Evolutionary conservation across 2,797 vertebrate species (phyloP).

Genomic region (Peromyscus nudipes): DNA sequence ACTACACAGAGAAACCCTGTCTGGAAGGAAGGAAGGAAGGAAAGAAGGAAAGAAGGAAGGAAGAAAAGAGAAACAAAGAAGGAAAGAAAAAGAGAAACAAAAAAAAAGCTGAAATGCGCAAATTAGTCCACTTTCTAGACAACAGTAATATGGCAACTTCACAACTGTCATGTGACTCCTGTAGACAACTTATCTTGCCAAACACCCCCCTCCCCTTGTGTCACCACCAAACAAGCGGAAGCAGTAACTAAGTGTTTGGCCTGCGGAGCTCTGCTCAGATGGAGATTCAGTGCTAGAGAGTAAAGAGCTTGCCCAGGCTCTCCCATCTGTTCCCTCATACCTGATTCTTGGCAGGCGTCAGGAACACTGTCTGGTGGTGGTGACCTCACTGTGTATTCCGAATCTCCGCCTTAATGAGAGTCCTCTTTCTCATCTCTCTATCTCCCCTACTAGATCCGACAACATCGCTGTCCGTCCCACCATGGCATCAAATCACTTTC

Average conservation of each 20-base stretch:
- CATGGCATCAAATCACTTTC: slow-evolving; percentile 35
- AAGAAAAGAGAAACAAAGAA: too few species aligned
- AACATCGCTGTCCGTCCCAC: fast-evolving
- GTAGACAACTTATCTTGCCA: not conserved
- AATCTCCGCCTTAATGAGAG: not conserved
- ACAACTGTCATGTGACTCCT: not conserved
- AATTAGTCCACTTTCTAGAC: not conserved
- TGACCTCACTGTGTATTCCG: not conserved
- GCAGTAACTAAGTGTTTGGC: not conserved
- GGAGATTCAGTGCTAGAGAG: not conserved
- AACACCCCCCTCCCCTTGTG: not conserved
- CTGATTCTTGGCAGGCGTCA: not conserved
- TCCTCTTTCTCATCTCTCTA: not conserved
- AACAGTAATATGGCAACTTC: not conserved
- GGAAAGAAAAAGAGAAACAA: not conserved
- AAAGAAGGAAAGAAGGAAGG: not conserved
- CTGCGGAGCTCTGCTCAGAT: not conserved
- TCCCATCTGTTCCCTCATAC: not conserved
- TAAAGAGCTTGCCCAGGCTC: not conserved
- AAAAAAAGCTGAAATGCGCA: not conserved
- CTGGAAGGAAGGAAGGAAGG: too few species aligned
- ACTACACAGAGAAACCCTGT: too few species aligned
- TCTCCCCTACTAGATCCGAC: not conserved
- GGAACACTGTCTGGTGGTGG: not conserved
- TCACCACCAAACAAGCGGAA: not conserved